Evolutionary conservation across 2,797 vertebrate species (phyloP).

Genomic region (Syngnathus acus): DNA sequence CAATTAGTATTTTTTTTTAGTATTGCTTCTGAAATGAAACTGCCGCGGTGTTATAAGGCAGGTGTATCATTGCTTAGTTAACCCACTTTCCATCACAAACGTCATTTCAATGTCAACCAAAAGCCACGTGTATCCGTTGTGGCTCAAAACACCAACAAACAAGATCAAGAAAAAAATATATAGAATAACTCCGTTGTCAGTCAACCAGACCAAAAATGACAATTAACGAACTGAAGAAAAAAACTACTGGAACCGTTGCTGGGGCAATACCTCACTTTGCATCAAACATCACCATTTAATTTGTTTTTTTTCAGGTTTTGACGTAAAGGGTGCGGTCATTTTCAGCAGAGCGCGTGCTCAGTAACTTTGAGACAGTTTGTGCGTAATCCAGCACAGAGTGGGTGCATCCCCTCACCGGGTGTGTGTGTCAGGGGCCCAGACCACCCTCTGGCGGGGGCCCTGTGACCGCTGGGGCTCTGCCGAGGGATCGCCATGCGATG

Average conservation of each 20-base stretch:
- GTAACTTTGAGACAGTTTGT: constrained; percentile 24
- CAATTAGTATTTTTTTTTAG: no score
- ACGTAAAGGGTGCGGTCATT: not conserved
- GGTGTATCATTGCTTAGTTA: not conserved
- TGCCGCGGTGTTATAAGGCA: not conserved
- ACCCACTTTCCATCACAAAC: not conserved
- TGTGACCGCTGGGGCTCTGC: constrained; percentile 88
- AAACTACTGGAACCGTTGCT: not conserved
- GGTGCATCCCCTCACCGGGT: constrained; percentile 85
- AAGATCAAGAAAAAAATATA: not conserved
- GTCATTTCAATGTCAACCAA: not conserved
- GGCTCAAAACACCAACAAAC: not conserved
- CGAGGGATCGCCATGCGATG: constrained; percentile 86
- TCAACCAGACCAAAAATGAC: not conserved
- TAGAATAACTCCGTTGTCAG: not conserved
- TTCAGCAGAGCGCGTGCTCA: not conserved
- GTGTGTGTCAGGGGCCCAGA: constrained; percentile 87
- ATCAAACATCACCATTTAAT: not conserved
- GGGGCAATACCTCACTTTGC: not conserved
- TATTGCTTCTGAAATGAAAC: not conserved
- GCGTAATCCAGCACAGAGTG: constrained; percentile 47
- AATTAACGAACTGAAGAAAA: not conserved
- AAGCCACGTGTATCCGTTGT: not conserved
- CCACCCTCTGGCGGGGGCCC: constrained; percentile 86
- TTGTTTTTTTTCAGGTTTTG: no score